Conservation (phyloP, 1,140 invertebrate species). For the Brachionus koreanus region DNA sequence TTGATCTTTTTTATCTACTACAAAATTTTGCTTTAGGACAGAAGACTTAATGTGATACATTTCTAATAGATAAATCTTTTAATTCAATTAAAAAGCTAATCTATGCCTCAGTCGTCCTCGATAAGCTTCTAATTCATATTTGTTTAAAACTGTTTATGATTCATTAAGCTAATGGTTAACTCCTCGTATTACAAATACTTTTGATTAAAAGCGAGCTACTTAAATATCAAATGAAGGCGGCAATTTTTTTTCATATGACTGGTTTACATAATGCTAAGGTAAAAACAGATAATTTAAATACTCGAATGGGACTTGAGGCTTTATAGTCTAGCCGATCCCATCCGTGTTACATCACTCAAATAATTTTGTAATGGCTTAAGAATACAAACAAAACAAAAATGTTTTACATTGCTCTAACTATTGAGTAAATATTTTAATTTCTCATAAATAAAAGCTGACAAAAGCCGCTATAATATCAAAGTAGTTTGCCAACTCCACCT, state of each 20-base stretch:
- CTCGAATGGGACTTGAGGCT: background rate
- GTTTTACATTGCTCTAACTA: background rate
- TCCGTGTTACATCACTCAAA: background rate
- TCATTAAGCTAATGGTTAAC: background rate
- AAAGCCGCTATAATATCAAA: background rate
- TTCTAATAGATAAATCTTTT: background rate
- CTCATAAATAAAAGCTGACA: slow-evolving; percentile 22
- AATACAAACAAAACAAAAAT: slow-evolving; percentile 32
- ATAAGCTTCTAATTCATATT: background rate
- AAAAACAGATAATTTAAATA: slow-evolving; percentile 10
- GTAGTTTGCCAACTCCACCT: background rate
- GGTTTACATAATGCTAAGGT: background rate
- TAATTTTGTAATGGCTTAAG: background rate
- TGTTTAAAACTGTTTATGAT: background rate
- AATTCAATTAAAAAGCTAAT: background rate
- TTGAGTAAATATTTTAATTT: slow-evolving; percentile 35
- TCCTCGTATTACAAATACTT: background rate
- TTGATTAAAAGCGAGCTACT: background rate
- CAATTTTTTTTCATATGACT: background rate
- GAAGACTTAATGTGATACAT: background rate
- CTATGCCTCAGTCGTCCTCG: background rate
- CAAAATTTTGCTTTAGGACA: background rate
- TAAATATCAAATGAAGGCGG: background rate
- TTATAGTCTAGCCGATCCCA: background rate
- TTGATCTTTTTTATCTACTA: background rate